Conservation (phyloP, 2,113 vertebrate species). For the Desmodus rotundus region DNA sequence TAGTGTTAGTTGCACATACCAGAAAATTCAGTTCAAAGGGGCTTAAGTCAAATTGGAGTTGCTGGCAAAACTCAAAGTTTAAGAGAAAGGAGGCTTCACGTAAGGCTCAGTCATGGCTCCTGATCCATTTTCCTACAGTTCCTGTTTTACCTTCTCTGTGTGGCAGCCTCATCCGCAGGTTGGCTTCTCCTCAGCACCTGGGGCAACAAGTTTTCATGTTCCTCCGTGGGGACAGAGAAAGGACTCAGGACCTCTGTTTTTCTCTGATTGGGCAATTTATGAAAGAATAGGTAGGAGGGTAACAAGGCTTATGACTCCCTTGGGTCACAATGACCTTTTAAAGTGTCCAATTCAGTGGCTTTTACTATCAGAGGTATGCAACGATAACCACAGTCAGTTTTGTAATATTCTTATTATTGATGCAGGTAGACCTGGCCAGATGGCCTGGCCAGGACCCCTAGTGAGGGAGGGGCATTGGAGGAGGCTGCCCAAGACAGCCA, state of each 20-base stretch:
- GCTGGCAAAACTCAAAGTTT: background rate
- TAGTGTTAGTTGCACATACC: background rate
- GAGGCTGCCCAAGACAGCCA: too few relatives aligned
- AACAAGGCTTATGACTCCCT: background rate
- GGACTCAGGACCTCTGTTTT: background rate
- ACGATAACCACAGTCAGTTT: background rate
- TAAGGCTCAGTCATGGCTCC: background rate
- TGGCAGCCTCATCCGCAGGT: background rate
- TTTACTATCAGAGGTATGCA: background rate
- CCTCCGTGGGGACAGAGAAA: background rate
- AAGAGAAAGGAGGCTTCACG: background rate
- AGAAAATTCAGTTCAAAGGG: background rate
- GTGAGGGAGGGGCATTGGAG: too few relatives aligned
- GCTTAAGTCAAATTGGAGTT: background rate
- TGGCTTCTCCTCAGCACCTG: background rate
- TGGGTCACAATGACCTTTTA: background rate
- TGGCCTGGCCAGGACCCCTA: too few relatives aligned
- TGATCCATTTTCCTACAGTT: background rate
- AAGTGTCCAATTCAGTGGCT: background rate
- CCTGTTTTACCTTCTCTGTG: background rate
- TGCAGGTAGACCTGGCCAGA: too few relatives aligned
- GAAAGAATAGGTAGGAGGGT: background rate
- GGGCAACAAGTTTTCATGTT: background rate
- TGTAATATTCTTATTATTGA: background rate
- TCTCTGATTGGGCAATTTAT: background rate